Evolutionary conservation across 2,113 vertebrate species (phyloP).

Genomic region (Struthidea cinerea): DNA sequence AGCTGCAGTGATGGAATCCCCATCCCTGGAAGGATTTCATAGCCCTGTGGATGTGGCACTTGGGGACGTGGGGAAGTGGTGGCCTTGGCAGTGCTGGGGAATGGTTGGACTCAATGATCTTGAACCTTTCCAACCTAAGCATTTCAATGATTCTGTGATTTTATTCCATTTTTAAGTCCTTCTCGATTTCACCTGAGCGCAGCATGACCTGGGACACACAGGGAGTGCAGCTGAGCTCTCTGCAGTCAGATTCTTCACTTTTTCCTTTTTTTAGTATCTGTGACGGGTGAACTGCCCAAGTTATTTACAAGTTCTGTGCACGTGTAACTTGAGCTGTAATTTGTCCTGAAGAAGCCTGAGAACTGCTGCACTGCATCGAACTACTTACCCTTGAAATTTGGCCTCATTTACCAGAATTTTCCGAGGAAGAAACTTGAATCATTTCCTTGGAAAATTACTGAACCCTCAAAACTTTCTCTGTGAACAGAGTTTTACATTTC

Average conservation of each 20-base stretch:
- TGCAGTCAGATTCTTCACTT: background rate
- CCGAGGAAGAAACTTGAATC: background rate
- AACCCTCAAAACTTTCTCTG: background rate
- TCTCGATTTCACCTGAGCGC: background rate
- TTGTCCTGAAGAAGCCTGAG: background rate
- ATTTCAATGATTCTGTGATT: background rate
- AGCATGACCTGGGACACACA: no score
- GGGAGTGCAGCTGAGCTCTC: background rate
- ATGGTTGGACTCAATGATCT: rapidly evolving
- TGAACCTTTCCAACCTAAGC: background rate
- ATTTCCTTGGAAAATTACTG: background rate
- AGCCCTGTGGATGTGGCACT: background rate
- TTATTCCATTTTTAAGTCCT: background rate
- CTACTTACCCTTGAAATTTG: background rate
- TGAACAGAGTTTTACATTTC: background rate
- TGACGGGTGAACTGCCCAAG: background rate
- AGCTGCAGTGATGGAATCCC: background rate
- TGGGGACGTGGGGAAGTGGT: background rate
- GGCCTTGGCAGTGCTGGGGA: background rate
- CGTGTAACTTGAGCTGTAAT: background rate
- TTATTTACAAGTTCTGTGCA: background rate
- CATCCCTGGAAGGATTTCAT: background rate
- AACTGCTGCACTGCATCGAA: background rate
- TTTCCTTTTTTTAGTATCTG: background rate
- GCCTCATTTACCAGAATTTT: background rate